Evolutionary conservation across 2,888 invertebrate genomes (phyloP).

Genomic region (Cheilosia vulpina): DNA sequence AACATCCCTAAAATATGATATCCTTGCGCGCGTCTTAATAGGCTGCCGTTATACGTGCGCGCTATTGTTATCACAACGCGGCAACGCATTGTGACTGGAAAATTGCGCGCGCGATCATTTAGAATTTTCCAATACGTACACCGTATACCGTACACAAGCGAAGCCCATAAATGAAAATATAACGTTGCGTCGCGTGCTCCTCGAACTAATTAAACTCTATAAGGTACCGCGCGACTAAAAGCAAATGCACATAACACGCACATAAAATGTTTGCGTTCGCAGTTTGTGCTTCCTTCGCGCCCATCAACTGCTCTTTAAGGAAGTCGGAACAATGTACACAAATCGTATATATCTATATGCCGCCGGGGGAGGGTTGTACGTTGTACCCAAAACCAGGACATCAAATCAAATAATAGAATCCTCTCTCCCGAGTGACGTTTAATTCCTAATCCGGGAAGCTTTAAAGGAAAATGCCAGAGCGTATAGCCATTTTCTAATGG

Average conservation of each 20-base stretch:
- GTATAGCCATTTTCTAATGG: slow-evolving; percentile 43
- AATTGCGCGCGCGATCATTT: slow-evolving; percentile 12
- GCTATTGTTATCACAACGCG: slow-evolving; percentile 53
- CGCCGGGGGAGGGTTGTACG: neutral
- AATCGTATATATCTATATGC: neutral
- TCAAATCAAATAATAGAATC: slow-evolving; percentile 63
- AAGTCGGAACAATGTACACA: slow-evolving; percentile 7
- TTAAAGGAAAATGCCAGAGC: slow-evolving; percentile 40
- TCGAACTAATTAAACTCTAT: slow-evolving; percentile 74
- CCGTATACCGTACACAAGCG: neutral
- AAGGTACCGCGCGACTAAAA: slow-evolving; percentile 69
- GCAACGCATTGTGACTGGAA: slow-evolving; percentile 26
- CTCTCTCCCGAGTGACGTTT: slow-evolving; percentile 58
- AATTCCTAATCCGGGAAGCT: slow-evolving; percentile 62
- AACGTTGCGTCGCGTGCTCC: slow-evolving; percentile 24
- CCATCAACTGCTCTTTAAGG: neutral
- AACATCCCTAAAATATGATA: slow-evolving; percentile 65
- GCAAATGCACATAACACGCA: slow-evolving; percentile 72
- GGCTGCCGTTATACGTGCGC: slow-evolving; percentile 60
- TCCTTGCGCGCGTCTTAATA: slow-evolving; percentile 54
- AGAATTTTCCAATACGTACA: slow-evolving; percentile 14
- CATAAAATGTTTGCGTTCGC: slow-evolving; percentile 50
- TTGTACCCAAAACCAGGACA: slow-evolving; percentile 37
- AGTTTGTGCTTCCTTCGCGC: slow-evolving; percentile 17
- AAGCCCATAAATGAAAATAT: slow-evolving; percentile 51